phyloP scores from a whole-genome alignment of 2,888 invertebrate species.

The Allygus modestus region DNA sequence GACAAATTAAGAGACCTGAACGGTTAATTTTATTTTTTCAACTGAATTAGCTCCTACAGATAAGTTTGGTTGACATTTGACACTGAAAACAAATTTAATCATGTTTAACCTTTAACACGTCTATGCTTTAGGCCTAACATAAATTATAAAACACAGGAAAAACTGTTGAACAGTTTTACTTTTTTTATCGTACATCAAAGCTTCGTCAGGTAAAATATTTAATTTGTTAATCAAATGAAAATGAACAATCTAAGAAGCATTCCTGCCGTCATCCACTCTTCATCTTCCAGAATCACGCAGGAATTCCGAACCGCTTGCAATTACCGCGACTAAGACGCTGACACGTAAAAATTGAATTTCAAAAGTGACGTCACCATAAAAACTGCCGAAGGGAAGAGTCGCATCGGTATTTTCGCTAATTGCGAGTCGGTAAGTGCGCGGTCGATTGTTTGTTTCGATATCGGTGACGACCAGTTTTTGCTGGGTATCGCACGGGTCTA shows the following conservation, averaged over 20 bases:
- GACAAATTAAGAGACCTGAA: too few species aligned
- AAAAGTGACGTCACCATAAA: slow-evolving; percentile 19
- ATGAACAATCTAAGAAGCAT: neutral
- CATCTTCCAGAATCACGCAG: neutral
- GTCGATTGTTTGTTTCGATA: slow-evolving; percentile 52
- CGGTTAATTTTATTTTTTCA: too few species aligned
- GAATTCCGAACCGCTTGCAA: neutral
- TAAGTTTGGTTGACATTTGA: too few species aligned
- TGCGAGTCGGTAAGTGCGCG: slow-evolving; percentile 11
- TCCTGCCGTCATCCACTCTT: neutral
- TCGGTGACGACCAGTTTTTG: slow-evolving; percentile 49
- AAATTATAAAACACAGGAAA: too few species aligned
- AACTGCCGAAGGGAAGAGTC: slow-evolving; percentile 3
- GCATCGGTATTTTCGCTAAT: slow-evolving; percentile 19
- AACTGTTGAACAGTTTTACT: too few species aligned
- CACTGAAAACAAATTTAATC: too few species aligned
- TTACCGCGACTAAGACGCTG: neutral
- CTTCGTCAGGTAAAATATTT: too few species aligned
- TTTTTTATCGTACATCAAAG: too few species aligned
- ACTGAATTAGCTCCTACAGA: too few species aligned
- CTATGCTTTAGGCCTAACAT: too few species aligned
- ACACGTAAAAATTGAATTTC: slow-evolving; percentile 41
- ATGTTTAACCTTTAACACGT: too few species aligned
- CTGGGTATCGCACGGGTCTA: slow-evolving; percentile 33
- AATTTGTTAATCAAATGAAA: too few species aligned